Evolutionary conservation across 2,888 invertebrate genomes (phyloP), one percentile per base, ranked within the genome.

Genomic region (Sceliomorpha sp.): DNA sequence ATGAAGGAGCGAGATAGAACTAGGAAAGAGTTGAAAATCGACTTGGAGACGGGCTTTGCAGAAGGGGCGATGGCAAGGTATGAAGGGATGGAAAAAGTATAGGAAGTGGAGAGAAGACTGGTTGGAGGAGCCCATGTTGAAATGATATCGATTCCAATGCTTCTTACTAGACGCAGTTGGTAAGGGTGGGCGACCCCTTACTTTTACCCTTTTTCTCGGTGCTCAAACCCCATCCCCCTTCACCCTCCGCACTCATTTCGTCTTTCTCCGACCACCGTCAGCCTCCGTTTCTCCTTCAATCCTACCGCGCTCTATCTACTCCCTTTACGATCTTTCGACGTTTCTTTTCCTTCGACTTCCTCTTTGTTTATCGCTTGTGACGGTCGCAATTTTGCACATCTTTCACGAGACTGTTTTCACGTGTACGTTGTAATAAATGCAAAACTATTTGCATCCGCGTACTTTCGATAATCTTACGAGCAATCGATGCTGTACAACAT

Each of bases 111-210:
- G 79, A 78, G 82, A 76, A 78, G 79, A 75, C 75, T 42, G 73
- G 78, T 80, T 77, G 81, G 82, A 80, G 80, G 80, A 81, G 77
- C 79, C 79, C 80, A 80, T 85, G 85, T 87, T 88, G 87, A 87
- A 88, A 87, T 86, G 87, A 84, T 88, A 88, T 88, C 85, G 88
- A 88, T 88, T 87, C 83, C 86, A 85, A 86, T 87, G 87, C 85
- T 88, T 81, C 88, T 87, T 87, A 86, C 82, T 82, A 84, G 83
- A 68, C 84, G 82, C 79, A 80, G 83, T 84, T 81, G 81, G 78
- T 81, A 80, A 81, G 86, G 86, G 85, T 79, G 82, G 85, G 82
- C 85, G 84, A 86, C 84, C 84, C 84, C 87, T 85, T 85, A 85
- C 82, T 85, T 86, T 83, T 86, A 85, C 85, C 83, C 83, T 85